These are phyloP conservation scores for Promerops cafer DNA, from an alignment of 2,113 vertebrate species.

Conservation along the genomic window DNA sequence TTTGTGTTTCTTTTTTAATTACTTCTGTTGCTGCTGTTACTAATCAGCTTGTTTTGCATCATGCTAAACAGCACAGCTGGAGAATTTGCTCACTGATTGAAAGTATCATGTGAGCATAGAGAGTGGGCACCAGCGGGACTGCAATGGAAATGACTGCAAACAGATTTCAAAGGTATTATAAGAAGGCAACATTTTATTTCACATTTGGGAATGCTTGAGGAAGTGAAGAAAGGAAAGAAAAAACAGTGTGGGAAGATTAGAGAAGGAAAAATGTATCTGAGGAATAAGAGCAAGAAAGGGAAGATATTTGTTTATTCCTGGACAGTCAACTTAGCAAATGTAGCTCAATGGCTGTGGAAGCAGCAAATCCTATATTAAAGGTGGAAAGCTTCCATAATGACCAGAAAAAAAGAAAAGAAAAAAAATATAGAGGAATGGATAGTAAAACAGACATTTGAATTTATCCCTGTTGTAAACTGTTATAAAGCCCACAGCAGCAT, in stretches of 20 bases:
- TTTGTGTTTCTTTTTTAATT: slow-evolving; percentile 44
- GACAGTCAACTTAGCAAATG: background rate
- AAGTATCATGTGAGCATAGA: background rate
- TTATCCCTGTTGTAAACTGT: background rate
- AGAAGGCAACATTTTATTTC: background rate
- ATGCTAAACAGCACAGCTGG: slow-evolving; percentile 33
- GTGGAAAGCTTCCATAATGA: background rate
- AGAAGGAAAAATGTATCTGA: background rate
- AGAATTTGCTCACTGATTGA: slow-evolving; percentile 35
- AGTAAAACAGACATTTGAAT: background rate
- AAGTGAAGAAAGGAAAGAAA: background rate
- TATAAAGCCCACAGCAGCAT: background rate
- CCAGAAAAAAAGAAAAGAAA: background rate
- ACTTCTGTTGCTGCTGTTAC: slow-evolving; percentile 19
- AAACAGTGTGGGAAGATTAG: background rate
- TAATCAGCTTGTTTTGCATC: slow-evolving; percentile 37
- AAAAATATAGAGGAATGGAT: background rate
- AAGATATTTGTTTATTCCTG: background rate
- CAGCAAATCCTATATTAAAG: background rate
- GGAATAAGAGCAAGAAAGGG: background rate
- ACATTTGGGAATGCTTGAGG: background rate
- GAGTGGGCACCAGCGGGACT: background rate
- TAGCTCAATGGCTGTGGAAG: background rate
- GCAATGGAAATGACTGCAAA: background rate
- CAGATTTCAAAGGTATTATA: background rate